These are phyloP conservation scores for Lasioglossum oenotherae DNA, from an alignment of 2,888 invertebrate species.

Conservation along the genomic window DNA sequence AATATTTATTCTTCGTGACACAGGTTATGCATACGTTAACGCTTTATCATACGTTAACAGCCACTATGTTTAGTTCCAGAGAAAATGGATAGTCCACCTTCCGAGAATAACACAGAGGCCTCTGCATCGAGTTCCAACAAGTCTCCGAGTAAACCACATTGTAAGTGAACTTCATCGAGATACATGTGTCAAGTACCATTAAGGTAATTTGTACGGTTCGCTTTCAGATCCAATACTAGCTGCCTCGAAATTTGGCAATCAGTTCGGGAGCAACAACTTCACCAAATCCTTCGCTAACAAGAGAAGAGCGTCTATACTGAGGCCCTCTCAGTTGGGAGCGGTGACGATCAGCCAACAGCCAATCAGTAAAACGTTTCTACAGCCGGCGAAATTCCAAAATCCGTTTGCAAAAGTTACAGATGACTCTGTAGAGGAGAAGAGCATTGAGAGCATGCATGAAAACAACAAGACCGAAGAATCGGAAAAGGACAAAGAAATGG, in stretches of 20 bases:
- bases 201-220: neutral
- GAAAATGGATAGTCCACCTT: conserved; percentile 68
- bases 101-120: conserved; percentile 69
- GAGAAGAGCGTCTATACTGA: conserved; percentile 74
- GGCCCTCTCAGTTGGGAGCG: conserved; percentile 79
- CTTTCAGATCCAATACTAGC: conserved; percentile 72
- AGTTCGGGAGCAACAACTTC: conserved; percentile 73
- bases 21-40: conserved; percentile 14
- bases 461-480: conserved; percentile 52
- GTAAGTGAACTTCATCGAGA: conserved; percentile 58
- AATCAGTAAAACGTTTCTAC: conserved; percentile 71
- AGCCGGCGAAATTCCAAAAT: conserved; percentile 79
- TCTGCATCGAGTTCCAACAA: conserved; percentile 65
- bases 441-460: conserved; percentile 37
- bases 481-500: neutral
- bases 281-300: conserved; percentile 67
- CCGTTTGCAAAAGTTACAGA: conserved; percentile 77
- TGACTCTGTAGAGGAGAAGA: conserved; percentile 50
- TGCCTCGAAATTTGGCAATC: conserved; percentile 76
- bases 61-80: conserved; percentile 62
- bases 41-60: neutral
- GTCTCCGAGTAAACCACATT: conserved; percentile 64
- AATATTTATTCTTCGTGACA: neutral
- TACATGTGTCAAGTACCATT: no score
- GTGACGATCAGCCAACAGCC: conserved; percentile 72